Percentiles rank a stretch among this genome's conserved stretches.
Conservation (phyloP, 2,888 invertebrate genomes). For the Orthosia cruda region DNA sequence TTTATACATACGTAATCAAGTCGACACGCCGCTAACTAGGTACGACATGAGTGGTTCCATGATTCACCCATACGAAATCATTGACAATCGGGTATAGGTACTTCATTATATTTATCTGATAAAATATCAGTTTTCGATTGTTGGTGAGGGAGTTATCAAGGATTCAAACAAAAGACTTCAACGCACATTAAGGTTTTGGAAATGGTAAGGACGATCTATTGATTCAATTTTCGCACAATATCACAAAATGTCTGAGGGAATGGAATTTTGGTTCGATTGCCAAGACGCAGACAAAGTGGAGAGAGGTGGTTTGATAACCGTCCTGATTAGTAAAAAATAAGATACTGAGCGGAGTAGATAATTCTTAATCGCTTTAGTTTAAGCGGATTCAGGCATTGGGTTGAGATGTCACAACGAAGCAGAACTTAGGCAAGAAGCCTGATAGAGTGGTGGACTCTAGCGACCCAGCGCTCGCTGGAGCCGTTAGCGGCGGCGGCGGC, state of each 20-base stretch:
- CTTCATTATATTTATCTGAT: constrained; percentile 65
- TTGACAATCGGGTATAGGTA: constrained; percentile 57
- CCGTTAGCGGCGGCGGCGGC: constrained; percentile 30
- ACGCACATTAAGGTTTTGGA: constrained; percentile 67
- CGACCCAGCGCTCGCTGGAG: not conserved
- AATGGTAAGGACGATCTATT: constrained; percentile 17
- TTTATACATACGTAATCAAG: constrained; percentile 57
- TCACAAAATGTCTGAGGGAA: not conserved
- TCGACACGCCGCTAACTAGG: constrained; percentile 53
- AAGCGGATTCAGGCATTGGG: not conserved
- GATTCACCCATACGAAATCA: constrained; percentile 67
- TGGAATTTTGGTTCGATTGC: not conserved
- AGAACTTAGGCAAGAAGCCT: not conserved
- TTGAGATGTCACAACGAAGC: not conserved
- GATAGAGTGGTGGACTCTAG: not conserved
- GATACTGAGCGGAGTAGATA: not conserved
- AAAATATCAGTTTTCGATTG: constrained; percentile 52
- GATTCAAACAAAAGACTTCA: constrained; percentile 77
- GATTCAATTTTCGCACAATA: not conserved
- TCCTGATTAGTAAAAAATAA: not conserved
- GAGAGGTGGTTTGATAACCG: not conserved
- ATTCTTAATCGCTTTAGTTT: not conserved
- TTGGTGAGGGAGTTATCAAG: constrained; percentile 39
- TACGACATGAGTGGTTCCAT: constrained; percentile 53
- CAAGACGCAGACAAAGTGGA: not conserved